phyloP scores from a whole-genome alignment of 2,888 invertebrate species.

The Cryptus armator region DNA sequence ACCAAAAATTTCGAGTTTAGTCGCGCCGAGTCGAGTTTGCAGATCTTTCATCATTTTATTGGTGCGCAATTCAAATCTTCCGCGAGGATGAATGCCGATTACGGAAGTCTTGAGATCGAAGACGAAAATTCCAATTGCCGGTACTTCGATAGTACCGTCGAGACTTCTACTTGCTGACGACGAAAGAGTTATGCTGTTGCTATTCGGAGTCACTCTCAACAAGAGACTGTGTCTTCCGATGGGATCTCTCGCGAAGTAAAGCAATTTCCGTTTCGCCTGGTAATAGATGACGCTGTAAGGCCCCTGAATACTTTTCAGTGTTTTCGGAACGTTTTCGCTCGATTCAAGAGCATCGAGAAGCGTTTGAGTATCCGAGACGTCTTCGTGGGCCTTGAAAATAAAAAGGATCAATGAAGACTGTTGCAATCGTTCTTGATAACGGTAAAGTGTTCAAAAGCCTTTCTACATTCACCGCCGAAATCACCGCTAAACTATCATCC shows the following conservation, averaged over 20 bases:
- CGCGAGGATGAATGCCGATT: constrained; percentile 85
- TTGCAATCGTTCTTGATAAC: background rate
- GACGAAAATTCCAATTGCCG: constrained; percentile 88
- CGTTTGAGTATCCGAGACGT: constrained; percentile 73
- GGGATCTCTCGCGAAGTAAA: constrained; percentile 95
- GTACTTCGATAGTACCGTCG: constrained; percentile 87
- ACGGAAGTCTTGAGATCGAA: constrained; percentile 84
- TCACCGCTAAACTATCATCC: too few species aligned
- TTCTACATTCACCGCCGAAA: too few species aligned
- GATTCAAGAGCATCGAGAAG: constrained; percentile 72
- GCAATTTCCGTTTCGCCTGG: constrained; percentile 86
- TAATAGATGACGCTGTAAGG: constrained; percentile 95
- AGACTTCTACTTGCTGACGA: constrained; percentile 84
- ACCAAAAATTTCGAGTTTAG: constrained; percentile 18
- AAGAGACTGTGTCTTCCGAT: constrained; percentile 95
- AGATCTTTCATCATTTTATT: constrained; percentile 10
- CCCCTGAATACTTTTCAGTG: constrained; percentile 89
- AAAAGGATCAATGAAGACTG: background rate
- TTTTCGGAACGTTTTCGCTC: constrained; percentile 82
- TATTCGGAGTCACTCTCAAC: constrained; percentile 85
- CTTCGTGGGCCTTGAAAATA: constrained; percentile 58
- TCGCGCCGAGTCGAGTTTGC: constrained; percentile 22
- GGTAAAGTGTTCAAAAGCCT: too few species aligned
- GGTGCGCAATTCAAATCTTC: constrained; percentile 60
- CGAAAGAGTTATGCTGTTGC: constrained; percentile 76